Evolutionary conservation across 2,113 vertebrate genomes (phyloP), one percentile per base, ranked within the genome.

Genomic region (Pseudopipra pipra): DNA sequence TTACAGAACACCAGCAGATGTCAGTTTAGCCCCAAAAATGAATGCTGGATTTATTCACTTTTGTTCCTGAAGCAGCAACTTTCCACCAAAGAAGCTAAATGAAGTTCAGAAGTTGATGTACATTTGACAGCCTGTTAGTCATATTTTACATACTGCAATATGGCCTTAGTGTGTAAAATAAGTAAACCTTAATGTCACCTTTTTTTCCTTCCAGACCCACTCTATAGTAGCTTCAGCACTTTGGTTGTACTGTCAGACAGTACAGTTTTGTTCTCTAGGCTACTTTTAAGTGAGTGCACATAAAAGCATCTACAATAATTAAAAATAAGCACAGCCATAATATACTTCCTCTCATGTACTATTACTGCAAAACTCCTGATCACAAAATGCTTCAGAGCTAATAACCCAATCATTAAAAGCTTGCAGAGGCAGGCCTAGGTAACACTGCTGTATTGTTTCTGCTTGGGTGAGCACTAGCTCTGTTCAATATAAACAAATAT

Each of bases 1-100:
- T 85, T 76, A 27, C 46, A 39, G 61, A 76, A 80, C 73, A 85
- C 93, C 96, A 93, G 89, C 51, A 97, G 96, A 95, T 95, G 89
- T 89, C 85, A 90, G 52, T 55, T 94, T 33, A 30, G 27, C 52
- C 35, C 52, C 1, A 17, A 41, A 94, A 83, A 95, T 78, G 76
- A 76, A 58, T 22, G 22, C 30, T 51, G 54, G 30, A 35, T 80
- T 66, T 90, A 44, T 25, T 49, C 52, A 49, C 65, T 66, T 81
- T 78, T 59, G 21, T 17, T 89, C 62, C 77, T 47, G 37, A 14
- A 71, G n/a, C 14, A 73, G 17, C 21, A 72, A 54, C 2, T 52
- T 85, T 85, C 41, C 31, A 72, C 21, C 30, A 56, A 47, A 47
- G 35, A 67, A 89, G 33, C 39, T 23, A 58, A 70, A 58, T 2